Conservation (phyloP, 37 sponge, comb jelly and placozoan genomes). For the Theonella swinhoei region DNA sequence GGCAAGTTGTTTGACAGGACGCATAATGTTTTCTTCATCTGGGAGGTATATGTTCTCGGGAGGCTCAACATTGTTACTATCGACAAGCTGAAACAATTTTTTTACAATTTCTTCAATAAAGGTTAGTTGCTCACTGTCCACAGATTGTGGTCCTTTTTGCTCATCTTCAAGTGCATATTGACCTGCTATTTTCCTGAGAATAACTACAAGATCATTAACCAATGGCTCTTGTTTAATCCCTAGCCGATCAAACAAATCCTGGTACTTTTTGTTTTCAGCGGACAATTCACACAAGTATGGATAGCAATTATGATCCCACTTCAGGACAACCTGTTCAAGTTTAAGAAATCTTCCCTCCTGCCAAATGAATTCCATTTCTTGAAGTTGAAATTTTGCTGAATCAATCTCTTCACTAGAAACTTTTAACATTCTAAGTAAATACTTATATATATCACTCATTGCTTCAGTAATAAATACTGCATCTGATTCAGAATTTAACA, state of each 20-base stretch:
- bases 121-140: no score
- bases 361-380: slow-evolving; percentile 47
- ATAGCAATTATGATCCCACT: slow-evolving; percentile 2
- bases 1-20: slow-evolving; percentile 25
- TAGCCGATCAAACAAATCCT: slow-evolving; percentile 36
- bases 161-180: background rate
- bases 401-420: background rate
- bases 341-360: slow-evolving; percentile 31
- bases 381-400: background rate
- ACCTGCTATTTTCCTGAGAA: background rate
- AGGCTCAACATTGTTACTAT: background rate
- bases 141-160: background rate
- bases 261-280: background rate
- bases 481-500: background rate
- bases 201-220: background rate
- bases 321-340: slow-evolving; percentile 5
- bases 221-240: slow-evolving; percentile 21
- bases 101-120: background rate
- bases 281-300: slow-evolving; percentile 53
- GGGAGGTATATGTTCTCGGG: slow-evolving; percentile 29
- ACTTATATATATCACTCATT: slow-evolving; percentile 21
- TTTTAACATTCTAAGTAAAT: background rate
- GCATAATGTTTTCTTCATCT: slow-evolving; percentile 47
- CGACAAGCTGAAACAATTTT: background rate
- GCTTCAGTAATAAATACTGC: background rate